Evolutionary conservation across 2,113 vertebrate genomes (phyloP).

Genomic region (Ifrita kowaldi): DNA sequence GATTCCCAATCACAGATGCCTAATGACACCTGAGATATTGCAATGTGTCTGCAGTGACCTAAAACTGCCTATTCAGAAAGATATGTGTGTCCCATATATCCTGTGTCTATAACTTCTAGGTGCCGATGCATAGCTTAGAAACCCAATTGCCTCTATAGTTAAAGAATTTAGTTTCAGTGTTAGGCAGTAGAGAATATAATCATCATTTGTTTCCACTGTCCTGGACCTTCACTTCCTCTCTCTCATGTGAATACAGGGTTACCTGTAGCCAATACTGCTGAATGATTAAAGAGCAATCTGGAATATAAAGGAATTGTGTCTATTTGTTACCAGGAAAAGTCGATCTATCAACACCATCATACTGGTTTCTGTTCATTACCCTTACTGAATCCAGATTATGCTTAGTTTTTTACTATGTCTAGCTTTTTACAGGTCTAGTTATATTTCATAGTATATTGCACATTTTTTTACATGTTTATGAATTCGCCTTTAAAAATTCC

Average conservation of each 20-base stretch:
- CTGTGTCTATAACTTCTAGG: background rate
- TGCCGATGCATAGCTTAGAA: background rate
- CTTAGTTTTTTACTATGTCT: background rate
- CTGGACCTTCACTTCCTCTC: background rate
- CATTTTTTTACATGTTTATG: background rate
- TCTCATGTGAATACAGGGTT: background rate
- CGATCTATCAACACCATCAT: background rate
- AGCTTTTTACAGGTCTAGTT: background rate
- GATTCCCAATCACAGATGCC: background rate
- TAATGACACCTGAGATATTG: background rate
- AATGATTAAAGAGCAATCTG: background rate
- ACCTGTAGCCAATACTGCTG: background rate
- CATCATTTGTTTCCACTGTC: background rate
- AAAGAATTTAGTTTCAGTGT: background rate
- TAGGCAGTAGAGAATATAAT: background rate
- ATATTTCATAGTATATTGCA: background rate
- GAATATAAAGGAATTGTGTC: background rate
- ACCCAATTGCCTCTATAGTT: background rate
- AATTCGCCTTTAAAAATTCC: background rate
- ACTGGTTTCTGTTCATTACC: background rate
- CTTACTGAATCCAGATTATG: background rate
- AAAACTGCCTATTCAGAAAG: background rate
- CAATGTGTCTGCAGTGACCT: background rate
- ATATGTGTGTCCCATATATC: accelerated
- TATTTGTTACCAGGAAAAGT: background rate